These are phyloP conservation scores for Pollenia amentaria DNA, from an alignment of 2,888 invertebrate species.

Conservation along the genomic window DNA sequence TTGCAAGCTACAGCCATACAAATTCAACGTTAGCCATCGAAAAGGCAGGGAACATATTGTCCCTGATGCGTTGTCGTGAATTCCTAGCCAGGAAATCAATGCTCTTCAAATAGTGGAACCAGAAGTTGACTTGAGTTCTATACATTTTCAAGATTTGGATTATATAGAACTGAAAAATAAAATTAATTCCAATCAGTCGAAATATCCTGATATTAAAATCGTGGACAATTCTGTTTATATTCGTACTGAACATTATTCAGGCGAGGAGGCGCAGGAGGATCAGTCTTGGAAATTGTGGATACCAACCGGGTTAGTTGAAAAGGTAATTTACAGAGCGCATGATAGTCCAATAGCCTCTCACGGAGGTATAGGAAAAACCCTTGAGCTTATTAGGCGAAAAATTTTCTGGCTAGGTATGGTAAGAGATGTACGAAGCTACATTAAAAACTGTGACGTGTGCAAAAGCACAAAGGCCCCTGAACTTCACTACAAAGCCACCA, in stretches of 20 bases:
- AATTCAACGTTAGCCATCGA: conserved; percentile 1
- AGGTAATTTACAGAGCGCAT: too few species aligned
- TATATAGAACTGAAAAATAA: neutral
- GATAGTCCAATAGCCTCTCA: neutral
- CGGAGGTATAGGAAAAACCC: neutral
- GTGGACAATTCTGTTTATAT: conserved; percentile 3
- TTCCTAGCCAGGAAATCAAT: neutral
- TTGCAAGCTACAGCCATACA: conserved; percentile 6
- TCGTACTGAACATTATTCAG: conserved; percentile 13
- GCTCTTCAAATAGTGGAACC: neutral
- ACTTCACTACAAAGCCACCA: neutral
- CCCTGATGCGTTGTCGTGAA: conserved; percentile 1
- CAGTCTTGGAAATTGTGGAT: conserved; percentile 26
- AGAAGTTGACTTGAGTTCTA: conserved; percentile 3
- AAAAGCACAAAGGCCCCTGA: neutral
- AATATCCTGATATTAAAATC: conserved; percentile 10
- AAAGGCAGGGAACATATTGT: conserved; percentile 2
- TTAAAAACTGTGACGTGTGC: neutral
- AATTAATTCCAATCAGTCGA: neutral
- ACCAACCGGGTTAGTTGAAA: neutral
- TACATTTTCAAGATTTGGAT: neutral
- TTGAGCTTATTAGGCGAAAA: neutral
- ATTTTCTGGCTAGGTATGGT: conserved; percentile 1
- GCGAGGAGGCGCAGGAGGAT: neutral
- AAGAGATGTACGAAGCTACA: conserved; percentile 3